These are phyloP conservation scores for Diploscapter pachys DNA, from an alignment of 1,140 invertebrate species.

Conservation along the genomic window DNA sequence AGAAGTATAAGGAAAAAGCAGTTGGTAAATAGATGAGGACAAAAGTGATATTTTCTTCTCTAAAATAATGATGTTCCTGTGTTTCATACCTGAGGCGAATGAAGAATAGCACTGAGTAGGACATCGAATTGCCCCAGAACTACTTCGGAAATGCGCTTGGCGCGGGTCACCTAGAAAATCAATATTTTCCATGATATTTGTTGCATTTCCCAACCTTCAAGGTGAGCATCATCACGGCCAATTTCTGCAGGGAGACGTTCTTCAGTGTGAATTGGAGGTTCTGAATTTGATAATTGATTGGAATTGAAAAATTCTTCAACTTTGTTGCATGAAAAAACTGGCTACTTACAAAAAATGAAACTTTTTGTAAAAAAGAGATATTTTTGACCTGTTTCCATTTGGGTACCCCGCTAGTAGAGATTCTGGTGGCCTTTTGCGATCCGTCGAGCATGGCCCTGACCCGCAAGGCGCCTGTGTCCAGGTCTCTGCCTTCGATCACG, in stretches of 20 bases:
- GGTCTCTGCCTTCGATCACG: constrained; percentile 27
- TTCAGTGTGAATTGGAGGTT: constrained; percentile 17
- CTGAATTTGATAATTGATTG: neutral
- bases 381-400: constrained; percentile 6
- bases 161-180: constrained; percentile 5
- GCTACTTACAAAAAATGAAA: too few species aligned
- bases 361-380: too few species aligned
- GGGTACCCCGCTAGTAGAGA: constrained; percentile 21
- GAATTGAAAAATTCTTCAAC: too few species aligned
- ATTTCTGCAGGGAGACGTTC: constrained; percentile 7
- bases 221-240: constrained; percentile 15
- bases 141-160: neutral
- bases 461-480: constrained; percentile 11
- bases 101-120: constrained; percentile 9
- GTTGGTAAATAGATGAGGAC: too few species aligned
- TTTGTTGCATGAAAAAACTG: too few species aligned
- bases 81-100: neutral
- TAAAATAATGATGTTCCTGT: too few species aligned
- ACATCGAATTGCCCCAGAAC: constrained; percentile 1
- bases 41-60: too few species aligned
- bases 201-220: constrained; percentile 2
- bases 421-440: constrained; percentile 18
- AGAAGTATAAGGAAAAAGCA: too few species aligned
- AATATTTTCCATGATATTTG: neutral
- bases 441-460: constrained; percentile 20